These are phyloP conservation scores for Gryon sp. DNA, from an alignment of 1,140 invertebrate species.

Conservation along the genomic window DNA sequence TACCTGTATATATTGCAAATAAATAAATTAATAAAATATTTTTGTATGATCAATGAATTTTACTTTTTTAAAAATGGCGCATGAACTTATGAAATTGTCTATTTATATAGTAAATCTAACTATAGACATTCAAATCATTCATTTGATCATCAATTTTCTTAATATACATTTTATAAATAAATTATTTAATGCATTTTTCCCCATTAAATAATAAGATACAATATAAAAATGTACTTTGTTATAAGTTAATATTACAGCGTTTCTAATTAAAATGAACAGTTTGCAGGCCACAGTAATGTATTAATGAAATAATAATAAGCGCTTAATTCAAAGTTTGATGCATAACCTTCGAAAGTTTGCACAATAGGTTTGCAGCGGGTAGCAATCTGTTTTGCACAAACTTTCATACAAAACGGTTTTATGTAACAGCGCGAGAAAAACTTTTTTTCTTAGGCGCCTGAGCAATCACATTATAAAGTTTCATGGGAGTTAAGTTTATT, in stretches of 20 bases:
- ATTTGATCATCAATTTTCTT: too few species aligned
- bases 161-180: too few species aligned
- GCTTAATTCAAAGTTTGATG: constrained; percentile 39
- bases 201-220: too few species aligned
- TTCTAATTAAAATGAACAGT: constrained; percentile 14
- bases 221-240: too few species aligned
- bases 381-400: constrained; percentile 46
- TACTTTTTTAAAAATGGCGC: too few species aligned
- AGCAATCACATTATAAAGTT: constrained; percentile 44
- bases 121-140: too few species aligned
- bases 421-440: constrained; percentile 33
- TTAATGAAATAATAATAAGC: constrained; percentile 40
- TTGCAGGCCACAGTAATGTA: background rate
- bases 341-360: constrained; percentile 34
- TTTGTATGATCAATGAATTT: too few species aligned
- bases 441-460: constrained; percentile 39
- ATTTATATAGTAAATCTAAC: too few species aligned
- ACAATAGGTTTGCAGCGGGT: constrained; percentile 37
- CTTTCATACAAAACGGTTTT: constrained; percentile 46
- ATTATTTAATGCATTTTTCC: too few species aligned
- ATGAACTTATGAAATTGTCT: too few species aligned
- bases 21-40: too few species aligned
- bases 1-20: too few species aligned
- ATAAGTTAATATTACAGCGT: background rate
- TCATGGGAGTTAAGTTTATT: background rate